Base-by-base conservation (phyloP, 2,797 vertebrate genomes). In the Avahi laniger region DNA sequence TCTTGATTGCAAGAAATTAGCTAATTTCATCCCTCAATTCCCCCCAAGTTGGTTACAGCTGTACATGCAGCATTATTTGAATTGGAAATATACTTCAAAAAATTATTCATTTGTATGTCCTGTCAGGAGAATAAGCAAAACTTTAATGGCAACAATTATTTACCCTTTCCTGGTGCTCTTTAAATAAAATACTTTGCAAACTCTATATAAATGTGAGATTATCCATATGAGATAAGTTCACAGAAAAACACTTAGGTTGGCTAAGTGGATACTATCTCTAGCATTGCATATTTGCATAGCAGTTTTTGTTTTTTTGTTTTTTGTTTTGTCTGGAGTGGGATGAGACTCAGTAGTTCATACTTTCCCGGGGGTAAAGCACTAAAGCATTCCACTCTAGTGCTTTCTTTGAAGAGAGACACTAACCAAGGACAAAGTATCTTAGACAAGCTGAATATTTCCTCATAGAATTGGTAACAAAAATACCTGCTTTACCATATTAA, bases 1-100 rank as follows among this genome's bases (percentile, higher is more conserved):
- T 65, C 94, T 97, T 97, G 93, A 97, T 97, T 97, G 85, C 69
- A 65, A 93, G 52, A 97, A 94, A 97, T 95, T 93, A 96, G 59
- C 75, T 92, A 88, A 97, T 96, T 97, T 94, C 94, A 94, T 97
- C 82, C 48, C 41, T 94, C 61, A 80, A 50, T 91, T 93, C 54
- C 54, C 69, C 73, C 22, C 43, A 87, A 89, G 61, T 92, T 76
- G 81, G 72, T 93, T 91, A 91, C 89, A 97, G 93, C 97, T 97
- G 89, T 95, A 88, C 24, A 63, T 61, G 35, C 22, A 76, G 69
- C 81, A 92, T 90, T 93, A 89, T 96, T 80, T 96, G 95, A 93
- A 97, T 94, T 94, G 73, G 73, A 97, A 97, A 97, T 96, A 85
- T 7, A 78, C 70, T 93, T 96, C 24, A 52, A 88, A 88, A 97